Evolutionary conservation across 2,888 invertebrate species (phyloP), one percentile per base, ranked within the genome.

Genomic region (Pandemis corylana): DNA sequence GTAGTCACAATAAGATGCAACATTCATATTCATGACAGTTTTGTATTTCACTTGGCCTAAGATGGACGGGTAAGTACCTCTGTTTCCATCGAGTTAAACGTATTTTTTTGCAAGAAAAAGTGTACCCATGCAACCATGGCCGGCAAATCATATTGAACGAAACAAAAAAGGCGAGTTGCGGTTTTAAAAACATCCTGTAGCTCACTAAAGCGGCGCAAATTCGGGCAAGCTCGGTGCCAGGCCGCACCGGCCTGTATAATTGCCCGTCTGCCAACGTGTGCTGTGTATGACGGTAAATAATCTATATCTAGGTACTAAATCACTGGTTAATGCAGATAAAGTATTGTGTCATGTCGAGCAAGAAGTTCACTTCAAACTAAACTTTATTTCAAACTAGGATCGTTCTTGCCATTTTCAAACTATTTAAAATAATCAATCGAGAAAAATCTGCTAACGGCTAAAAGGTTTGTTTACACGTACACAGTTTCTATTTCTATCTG

Each of bases 141-240:
- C 28, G 28, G 28, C 28, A 59, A 28, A 59, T 59, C 59, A 59
- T 12, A 59, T 5, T 5, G 28, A 59, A 59, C 20, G 28, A 59
- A 59, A 71, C 73, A 72, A 80, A 80, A 81, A 83, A 77, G 53
- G 77, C 76, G 65, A 65, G 59, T 51, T 66, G 65, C 44, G 69
- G 74, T 51, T 66, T 51, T 7, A 63, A 42, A 12, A 84, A 76
- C 90, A 87, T 0, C 81, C 88, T 87, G 87, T 90, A 84, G 72
- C 46, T 76, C 75, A 80, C 81, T 80, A 84, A 84, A 83, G 82
- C 80, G 87, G 88, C 86, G 90, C 85, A 89, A 93, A 92, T 93
- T 93, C 91, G 93, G 93, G 88, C 83, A 82, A 80, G 82, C 78
- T 81, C 86, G 86, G 93, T 93, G 84, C 94, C 94, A 92, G 92